phyloP scores from a whole-genome alignment of 2,888 invertebrate genomes.

The Entomobrya multifasciata region DNA sequence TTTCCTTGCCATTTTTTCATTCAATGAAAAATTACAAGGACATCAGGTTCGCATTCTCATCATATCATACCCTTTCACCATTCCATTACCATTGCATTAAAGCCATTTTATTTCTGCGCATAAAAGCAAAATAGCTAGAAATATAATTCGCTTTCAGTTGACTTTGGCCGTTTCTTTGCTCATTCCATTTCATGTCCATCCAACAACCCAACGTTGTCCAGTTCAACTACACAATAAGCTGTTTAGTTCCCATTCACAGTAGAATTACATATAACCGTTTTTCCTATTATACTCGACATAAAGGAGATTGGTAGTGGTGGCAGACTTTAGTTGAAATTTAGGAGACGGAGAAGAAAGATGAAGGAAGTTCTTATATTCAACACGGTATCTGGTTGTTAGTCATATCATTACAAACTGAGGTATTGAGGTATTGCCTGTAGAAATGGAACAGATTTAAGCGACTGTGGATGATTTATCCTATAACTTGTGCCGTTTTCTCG shows the following conservation, averaged over 20 bases:
- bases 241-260: background rate
- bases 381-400: background rate
- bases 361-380: background rate
- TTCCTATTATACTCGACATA: background rate
- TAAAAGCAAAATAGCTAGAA: too few relatives aligned
- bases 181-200: background rate
- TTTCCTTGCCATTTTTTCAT: background rate
- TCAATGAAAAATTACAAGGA: background rate
- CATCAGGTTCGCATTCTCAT: background rate
- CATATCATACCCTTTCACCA: background rate
- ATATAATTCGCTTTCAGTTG: too few relatives aligned
- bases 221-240: too few relatives aligned
- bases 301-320: slow-evolving; percentile 1
- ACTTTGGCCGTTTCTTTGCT: too few relatives aligned
- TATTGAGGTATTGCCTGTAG: too few relatives aligned
- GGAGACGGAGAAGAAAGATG: background rate
- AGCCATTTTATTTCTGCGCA: too few relatives aligned
- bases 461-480: too few relatives aligned
- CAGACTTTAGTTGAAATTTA: slow-evolving; percentile 4
- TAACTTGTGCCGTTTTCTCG: too few relatives aligned
- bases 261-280: background rate
- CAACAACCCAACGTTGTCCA: too few relatives aligned
- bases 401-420: background rate
- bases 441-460: too few relatives aligned
- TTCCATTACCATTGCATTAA: too few relatives aligned